Conservation (phyloP, 2,113 vertebrate species). For the Scomber japonicus region DNA sequence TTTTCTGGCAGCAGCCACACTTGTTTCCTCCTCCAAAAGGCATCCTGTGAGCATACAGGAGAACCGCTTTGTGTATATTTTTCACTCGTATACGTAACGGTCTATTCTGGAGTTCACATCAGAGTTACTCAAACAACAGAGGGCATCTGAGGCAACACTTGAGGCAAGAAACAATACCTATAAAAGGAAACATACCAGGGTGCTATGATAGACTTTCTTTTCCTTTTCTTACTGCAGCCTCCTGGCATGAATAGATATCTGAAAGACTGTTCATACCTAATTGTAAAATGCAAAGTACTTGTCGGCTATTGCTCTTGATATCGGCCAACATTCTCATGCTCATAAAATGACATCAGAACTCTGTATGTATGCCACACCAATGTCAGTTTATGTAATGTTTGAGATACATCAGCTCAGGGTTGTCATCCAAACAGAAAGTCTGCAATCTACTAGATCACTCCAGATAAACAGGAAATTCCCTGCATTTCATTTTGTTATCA, state of each 20-base stretch:
- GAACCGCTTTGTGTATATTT: constrained; percentile 24
- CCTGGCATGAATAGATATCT: background rate
- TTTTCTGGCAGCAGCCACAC: constrained; percentile 91
- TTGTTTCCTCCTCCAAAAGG: constrained; percentile 93
- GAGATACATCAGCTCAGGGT: background rate
- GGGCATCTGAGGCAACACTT: constrained; percentile 29
- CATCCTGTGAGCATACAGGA: constrained; percentile 74
- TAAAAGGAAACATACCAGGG: constrained; percentile 63
- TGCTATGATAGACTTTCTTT: background rate
- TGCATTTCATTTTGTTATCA: constrained; percentile 22
- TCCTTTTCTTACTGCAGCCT: background rate
- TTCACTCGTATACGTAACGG: constrained; percentile 23
- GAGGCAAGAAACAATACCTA: constrained; percentile 40
- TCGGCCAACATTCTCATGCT: background rate
- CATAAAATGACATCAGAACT: background rate
- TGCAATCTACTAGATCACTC: background rate
- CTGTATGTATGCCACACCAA: background rate
- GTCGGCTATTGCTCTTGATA: background rate
- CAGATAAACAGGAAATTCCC: constrained; percentile 67
- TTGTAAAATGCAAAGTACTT: constrained; percentile 68
- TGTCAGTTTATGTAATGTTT: background rate
- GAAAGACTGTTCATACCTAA: background rate
- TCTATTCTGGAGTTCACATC: background rate
- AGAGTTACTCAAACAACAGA: constrained; percentile 24
- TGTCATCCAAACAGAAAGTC: background rate